Conservation (phyloP, 2,113 vertebrate genomes). For the Varanus salvator region DNA sequence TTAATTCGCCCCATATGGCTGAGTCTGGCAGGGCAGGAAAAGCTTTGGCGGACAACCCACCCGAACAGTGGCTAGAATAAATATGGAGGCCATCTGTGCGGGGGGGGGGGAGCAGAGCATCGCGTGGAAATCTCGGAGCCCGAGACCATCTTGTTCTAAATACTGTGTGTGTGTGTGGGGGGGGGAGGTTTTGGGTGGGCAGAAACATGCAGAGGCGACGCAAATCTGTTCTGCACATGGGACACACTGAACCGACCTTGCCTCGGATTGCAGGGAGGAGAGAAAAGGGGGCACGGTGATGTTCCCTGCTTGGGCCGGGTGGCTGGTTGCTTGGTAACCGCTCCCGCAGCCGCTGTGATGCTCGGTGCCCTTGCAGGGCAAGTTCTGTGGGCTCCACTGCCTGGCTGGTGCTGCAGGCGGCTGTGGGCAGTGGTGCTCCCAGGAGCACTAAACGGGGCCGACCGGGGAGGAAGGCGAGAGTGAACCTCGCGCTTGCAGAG, state of each 20-base stretch:
- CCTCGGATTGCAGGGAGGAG: background rate
- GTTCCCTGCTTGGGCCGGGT: conserved; percentile 30
- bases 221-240: background rate
- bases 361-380: conserved; percentile 21
- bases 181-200: background rate
- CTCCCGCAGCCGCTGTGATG: background rate
- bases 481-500: accelerated
- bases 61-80: conserved; percentile 61
- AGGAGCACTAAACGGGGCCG: background rate
- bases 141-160: background rate
- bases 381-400: conserved; percentile 27
- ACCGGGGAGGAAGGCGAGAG: background rate
- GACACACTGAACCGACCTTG: conserved; percentile 40
- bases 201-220: background rate
- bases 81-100: conserved; percentile 34
- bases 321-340: conserved; percentile 43
- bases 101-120: background rate
- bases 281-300: background rate
- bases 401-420: background rate
- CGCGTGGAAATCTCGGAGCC: conserved; percentile 1
- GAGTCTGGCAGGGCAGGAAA: conserved; percentile 40
- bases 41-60: conserved; percentile 46
- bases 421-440: background rate
- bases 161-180: background rate
- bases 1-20: conserved; percentile 61